These are phyloP conservation scores for Mallotus villosus DNA, from an alignment of 2,797 vertebrate species.

Conservation along the genomic window DNA sequence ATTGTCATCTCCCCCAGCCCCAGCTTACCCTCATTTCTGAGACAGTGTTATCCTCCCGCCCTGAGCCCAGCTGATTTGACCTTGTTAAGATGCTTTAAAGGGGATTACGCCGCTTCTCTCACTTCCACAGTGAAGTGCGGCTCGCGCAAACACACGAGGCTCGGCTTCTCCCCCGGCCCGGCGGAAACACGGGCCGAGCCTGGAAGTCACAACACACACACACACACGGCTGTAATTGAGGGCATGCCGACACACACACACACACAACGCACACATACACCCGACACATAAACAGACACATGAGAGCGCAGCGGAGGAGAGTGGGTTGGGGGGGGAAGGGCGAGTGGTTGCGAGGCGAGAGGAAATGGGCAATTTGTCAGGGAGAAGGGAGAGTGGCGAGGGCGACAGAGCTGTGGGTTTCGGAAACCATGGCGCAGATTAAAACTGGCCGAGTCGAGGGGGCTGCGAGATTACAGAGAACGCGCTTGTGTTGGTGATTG, in stretches of 20 bases:
- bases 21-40: slow-evolving; percentile 69
- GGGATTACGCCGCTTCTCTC: slow-evolving; percentile 77
- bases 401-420: slow-evolving; percentile 63
- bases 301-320: slow-evolving; percentile 17
- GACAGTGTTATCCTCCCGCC: slow-evolving; percentile 42
- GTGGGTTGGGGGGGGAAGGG: slow-evolving; percentile 3
- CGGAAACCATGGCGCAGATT: slow-evolving; percentile 69
- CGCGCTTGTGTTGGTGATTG: slow-evolving; percentile 68
- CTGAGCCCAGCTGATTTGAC: slow-evolving; percentile 65
- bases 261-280: slow-evolving; percentile 18
- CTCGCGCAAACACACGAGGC: slow-evolving; percentile 70
- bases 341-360: slow-evolving; percentile 60
- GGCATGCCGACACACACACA: slow-evolving; percentile 22
- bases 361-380: slow-evolving; percentile 74
- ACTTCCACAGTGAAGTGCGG: slow-evolving; percentile 73
- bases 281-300: slow-evolving; percentile 14
- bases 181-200: slow-evolving; percentile 49
- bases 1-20: slow-evolving; percentile 75
- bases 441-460: slow-evolving; percentile 66
- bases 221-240: slow-evolving; percentile 47
- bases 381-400: slow-evolving; percentile 61
- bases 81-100: slow-evolving; percentile 77
- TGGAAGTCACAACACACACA: slow-evolving; percentile 29
- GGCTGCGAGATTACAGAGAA: slow-evolving; percentile 72
- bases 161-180: slow-evolving; percentile 57